Conservation (phyloP, 2,113 vertebrate genomes). For the Hemibagrus wyckioides region DNA sequence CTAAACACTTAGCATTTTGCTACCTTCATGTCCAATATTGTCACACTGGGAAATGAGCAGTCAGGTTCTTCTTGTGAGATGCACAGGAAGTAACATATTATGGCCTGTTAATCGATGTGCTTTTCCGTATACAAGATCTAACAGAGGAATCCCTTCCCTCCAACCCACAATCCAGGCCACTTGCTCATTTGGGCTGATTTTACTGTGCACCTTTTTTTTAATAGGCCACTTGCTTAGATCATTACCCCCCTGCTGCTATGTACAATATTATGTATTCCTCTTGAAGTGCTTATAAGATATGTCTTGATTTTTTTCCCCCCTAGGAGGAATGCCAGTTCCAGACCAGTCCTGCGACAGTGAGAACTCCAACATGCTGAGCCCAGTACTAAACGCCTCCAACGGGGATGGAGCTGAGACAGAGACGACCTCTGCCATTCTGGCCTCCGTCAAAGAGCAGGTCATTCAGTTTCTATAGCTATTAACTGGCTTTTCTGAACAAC, state of each 20-base stretch:
- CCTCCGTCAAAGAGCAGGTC: slow-evolving; percentile 98
- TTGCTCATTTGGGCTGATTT: neutral
- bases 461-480: slow-evolving; percentile 10
- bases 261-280: neutral
- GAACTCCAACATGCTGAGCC: slow-evolving; percentile 90
- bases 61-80: neutral
- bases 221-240: neutral
- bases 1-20: neutral
- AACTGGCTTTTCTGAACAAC: neutral
- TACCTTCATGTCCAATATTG: neutral
- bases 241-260: neutral
- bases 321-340: slow-evolving; percentile 97
- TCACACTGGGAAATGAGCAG: neutral
- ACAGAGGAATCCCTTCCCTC: neutral
- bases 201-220: neutral
- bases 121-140: neutral
- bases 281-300: slow-evolving; percentile 9
- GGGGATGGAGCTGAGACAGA: slow-evolving; percentile 95
- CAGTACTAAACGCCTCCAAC: slow-evolving; percentile 90
- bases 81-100: neutral
- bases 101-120: neutral
- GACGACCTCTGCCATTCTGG: slow-evolving; percentile 96
- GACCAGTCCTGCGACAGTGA: slow-evolving; percentile 88
- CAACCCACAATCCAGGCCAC: neutral
- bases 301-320: slow-evolving; percentile 39